Evolutionary conservation across 2,888 invertebrate genomes (phyloP), one percentile per base, ranked within the genome.

Genomic region (Alloplasta piceator): DNA sequence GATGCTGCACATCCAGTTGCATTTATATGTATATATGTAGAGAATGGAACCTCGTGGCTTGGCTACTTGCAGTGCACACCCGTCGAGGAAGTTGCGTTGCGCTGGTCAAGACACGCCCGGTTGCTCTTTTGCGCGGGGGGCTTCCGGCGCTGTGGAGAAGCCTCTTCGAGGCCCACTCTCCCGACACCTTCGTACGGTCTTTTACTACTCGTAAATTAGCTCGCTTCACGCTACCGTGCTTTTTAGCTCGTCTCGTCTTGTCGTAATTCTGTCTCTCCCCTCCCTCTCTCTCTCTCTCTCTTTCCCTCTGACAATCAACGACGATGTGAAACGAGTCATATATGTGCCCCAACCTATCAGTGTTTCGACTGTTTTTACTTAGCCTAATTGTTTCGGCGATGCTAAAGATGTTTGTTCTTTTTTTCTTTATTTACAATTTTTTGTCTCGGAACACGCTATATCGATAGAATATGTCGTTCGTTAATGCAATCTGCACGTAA

Each of bases 101-200:
- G 90, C 89, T 90, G 82, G 89, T 88, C 87, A 89, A 88, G 90
- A 89, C 90, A 90, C 90, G 90, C 90, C 88, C 87, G 90, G 88
- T 86, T 88, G 87, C 85, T 85, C 86, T 76, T 78, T 78, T 74
- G n/a, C 39, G n/a, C 16, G 64, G 36, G 63, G 9, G 41, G 87
- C 89, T 90, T 90, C 89, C 90, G 89, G 88, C 90, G 89, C 87
- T 88, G 87, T 85, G 61, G 26, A 26, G 26, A 26, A 26, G n/a
- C 43, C 73, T 73, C 86, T 83, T 86, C 86, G 83, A 82, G 78
- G 82, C 80, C 66, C 36, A 43, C 48, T 50, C 60, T 75, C 74
- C 61, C 71, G 41, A 75, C 81, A 78, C 78, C 75, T 79, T 61
- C 72, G 76, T 76, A 72, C 52, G 71, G 68, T 72, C 72, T 79